These are phyloP conservation scores for Anguilla pacifica DNA, from an alignment of 2,797 vertebrate species.

Conservation along the genomic window DNA sequence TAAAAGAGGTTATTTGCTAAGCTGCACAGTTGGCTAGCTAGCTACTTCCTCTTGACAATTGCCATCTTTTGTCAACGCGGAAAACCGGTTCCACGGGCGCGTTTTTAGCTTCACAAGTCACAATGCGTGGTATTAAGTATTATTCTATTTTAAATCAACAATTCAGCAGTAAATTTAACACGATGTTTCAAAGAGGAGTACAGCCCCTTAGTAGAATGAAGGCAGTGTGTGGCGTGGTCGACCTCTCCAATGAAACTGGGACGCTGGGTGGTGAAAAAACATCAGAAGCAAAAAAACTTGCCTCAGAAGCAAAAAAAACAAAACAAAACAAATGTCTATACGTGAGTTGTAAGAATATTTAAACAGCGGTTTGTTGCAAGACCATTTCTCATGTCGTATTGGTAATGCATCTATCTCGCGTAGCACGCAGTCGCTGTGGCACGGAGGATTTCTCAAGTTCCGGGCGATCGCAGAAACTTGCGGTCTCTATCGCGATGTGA, in stretches of 20 bases:
- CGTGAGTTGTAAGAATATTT: no score
- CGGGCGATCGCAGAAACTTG: no score
- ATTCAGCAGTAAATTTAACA: background rate
- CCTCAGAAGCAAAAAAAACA: background rate
- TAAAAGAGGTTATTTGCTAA: background rate
- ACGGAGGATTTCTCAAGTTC: no score
- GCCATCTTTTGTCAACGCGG: background rate
- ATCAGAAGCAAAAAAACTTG: background rate
- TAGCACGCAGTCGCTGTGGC: no score
- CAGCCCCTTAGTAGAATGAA: background rate
- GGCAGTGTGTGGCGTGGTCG: background rate
- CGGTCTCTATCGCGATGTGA: no score
- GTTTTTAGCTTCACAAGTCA: background rate
- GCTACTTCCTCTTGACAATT: constrained; percentile 1
- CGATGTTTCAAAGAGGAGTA: background rate
- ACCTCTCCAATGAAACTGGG: background rate
- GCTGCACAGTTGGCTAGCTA: background rate
- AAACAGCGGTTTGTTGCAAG: no score
- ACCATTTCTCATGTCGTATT: no score
- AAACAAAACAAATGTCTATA: background rate
- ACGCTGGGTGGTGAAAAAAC: background rate
- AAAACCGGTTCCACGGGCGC: background rate
- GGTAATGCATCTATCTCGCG: no score
- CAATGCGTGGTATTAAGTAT: background rate
- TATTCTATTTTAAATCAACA: background rate